A percentile compares a stretch with the other conserved stretches of the same genome.
phyloP scores from a whole-genome alignment of 2,797 vertebrate species.

The Podargus strigoides region DNA sequence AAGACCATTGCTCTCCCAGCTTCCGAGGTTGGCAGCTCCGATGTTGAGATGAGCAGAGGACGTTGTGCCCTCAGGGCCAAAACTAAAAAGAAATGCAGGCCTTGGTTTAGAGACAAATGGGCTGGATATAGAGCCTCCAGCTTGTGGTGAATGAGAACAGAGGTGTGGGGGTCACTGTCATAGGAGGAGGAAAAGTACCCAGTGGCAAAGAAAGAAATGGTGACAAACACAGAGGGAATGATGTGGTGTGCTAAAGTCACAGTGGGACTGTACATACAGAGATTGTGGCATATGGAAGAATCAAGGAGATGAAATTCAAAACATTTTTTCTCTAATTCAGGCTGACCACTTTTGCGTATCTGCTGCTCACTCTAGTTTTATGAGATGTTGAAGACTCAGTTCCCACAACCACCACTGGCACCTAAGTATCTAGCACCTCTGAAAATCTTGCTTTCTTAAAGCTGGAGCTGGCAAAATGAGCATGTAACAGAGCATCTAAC shows the following conservation, averaged over 20 bases:
- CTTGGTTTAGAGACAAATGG: neutral
- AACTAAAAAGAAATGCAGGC: neutral
- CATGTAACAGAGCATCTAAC: neutral
- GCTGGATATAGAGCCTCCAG: neutral
- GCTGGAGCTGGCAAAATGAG: neutral
- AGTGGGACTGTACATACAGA: neutral
- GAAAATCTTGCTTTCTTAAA: neutral
- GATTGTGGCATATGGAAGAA: neutral
- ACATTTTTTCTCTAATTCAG: neutral
- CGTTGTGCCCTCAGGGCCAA: neutral
- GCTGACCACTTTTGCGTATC: neutral
- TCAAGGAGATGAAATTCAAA: neutral
- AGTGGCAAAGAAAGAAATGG: neutral
- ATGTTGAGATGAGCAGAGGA: neutral
- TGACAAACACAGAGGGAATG: neutral
- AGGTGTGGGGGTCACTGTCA: neutral
- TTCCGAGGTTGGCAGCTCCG: neutral
- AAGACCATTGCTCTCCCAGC: neutral
- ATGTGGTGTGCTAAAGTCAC: neutral
- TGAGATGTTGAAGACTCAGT: neutral
- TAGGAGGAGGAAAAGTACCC: neutral
- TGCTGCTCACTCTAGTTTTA: neutral
- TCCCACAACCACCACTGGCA: neutral
- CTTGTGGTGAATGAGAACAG: neutral
- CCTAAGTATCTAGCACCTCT: neutral